Evolutionary conservation across 2,113 vertebrate species (phyloP).

Genomic region (Eptesicus fuscus): DNA sequence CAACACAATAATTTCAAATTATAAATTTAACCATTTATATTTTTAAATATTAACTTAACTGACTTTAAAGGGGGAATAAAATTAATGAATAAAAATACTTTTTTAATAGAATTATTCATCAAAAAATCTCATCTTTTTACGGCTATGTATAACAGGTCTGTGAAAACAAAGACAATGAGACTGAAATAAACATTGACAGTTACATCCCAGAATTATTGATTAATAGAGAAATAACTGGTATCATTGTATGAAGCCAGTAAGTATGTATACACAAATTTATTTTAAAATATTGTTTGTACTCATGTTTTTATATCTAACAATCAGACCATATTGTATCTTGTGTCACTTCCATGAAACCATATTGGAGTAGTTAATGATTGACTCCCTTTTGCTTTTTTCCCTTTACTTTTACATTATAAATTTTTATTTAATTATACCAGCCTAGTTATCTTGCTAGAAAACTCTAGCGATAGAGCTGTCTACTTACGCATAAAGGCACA

Average conservation of each 20-base stretch:
- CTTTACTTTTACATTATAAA: constrained; percentile 39
- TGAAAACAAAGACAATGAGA: neutral
- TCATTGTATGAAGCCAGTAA: neutral
- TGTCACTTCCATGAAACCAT: neutral
- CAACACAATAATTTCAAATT: neutral
- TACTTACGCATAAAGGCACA: neutral
- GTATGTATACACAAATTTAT: neutral
- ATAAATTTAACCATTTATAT: neutral
- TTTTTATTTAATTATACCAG: constrained; percentile 38
- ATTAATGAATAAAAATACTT: neutral
- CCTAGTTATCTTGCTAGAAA: neutral
- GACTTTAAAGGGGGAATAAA: neutral
- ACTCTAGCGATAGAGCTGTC: neutral
- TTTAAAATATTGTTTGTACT: neutral
- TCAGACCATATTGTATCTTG: neutral
- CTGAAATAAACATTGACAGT: neutral
- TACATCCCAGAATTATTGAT: neutral
- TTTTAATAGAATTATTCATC: constrained; percentile 9
- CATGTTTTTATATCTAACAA: neutral
- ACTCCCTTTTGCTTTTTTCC: constrained; percentile 23
- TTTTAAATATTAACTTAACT: neutral
- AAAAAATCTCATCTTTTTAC: constrained; percentile 33
- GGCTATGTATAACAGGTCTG: neutral
- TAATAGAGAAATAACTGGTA: neutral
- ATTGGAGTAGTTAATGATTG: constrained; percentile 46